These are phyloP conservation scores for Geophilus truncorum DNA, from an alignment of 2,888 invertebrate species.

Conservation along the genomic window DNA sequence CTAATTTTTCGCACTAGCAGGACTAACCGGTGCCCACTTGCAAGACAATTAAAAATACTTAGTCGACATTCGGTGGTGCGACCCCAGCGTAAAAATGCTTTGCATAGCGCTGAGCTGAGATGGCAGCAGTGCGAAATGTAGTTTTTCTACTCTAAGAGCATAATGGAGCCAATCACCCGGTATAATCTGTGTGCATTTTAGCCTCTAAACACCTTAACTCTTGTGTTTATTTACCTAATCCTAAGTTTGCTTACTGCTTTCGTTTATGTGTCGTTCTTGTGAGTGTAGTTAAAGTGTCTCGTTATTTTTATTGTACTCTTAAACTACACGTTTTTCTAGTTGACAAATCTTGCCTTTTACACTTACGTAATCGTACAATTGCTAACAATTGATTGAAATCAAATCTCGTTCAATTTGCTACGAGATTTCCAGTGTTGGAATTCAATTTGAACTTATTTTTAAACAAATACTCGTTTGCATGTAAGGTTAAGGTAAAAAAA, in stretches of 20 bases:
- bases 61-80: neutral
- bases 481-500: neutral
- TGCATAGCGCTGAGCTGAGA: neutral
- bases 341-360: no score
- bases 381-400: no score
- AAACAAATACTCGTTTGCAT: neutral
- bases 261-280: neutral
- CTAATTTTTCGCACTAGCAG: neutral
- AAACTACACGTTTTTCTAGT: no score
- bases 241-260: neutral
- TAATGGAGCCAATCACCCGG: constrained; percentile 10
- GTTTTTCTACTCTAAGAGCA: neutral
- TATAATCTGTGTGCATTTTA: constrained; percentile 4
- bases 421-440: no score
- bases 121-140: neutral
- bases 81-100: neutral
- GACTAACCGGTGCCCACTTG: neutral
- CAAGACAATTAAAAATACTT: constrained; percentile 1
- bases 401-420: no score
- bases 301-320: neutral
- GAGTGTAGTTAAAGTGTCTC: neutral
- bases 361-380: neutral
- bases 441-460: neutral
- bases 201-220: neutral
- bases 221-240: neutral